These are phyloP conservation scores for Diaperis boleti DNA, from an alignment of 2,888 invertebrate species.

Conservation along the genomic window DNA sequence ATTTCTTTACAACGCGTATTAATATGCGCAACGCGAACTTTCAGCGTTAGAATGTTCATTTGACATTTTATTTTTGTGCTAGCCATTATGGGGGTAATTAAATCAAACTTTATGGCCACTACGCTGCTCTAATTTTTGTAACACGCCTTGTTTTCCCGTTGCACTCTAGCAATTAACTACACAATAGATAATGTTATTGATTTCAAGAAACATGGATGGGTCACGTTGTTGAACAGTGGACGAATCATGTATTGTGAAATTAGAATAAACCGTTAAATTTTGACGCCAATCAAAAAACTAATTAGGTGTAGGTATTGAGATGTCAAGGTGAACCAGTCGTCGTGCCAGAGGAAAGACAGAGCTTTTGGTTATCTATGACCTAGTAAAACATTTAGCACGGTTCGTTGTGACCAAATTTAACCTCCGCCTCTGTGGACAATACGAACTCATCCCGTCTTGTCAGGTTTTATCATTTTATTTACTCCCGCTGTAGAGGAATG, in stretches of 20 bases:
- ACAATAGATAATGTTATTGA: slow-evolving; percentile 16
- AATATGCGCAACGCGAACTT: background rate
- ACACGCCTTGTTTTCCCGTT: too few species aligned
- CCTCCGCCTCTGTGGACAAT: slow-evolving; percentile 38
- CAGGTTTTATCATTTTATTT: slow-evolving; percentile 46
- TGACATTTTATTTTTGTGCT: slow-evolving; percentile 1
- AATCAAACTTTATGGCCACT: too few species aligned
- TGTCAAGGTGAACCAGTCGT: slow-evolving; percentile 34
- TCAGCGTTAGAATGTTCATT: background rate
- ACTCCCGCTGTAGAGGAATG: slow-evolving; percentile 51
- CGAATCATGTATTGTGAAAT: slow-evolving; percentile 14
- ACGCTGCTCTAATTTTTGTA: too few species aligned
- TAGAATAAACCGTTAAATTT: slow-evolving; percentile 13
- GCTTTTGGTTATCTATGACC: slow-evolving; percentile 26
- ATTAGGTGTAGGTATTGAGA: slow-evolving; percentile 31
- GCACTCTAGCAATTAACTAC: slow-evolving; percentile 20
- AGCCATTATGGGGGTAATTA: background rate
- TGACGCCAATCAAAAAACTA: slow-evolving; percentile 33
- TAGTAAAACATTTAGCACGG: slow-evolving; percentile 14
- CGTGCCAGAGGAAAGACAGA: slow-evolving; percentile 18
- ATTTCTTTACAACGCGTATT: background rate
- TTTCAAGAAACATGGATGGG: slow-evolving; percentile 14
- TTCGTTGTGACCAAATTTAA: slow-evolving; percentile 26
- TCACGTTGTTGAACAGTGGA: background rate
- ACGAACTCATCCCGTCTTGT: slow-evolving; percentile 41